phyloP scores from a whole-genome alignment of 2,888 invertebrate genomes.

The Bruchidius siliquastri region DNA sequence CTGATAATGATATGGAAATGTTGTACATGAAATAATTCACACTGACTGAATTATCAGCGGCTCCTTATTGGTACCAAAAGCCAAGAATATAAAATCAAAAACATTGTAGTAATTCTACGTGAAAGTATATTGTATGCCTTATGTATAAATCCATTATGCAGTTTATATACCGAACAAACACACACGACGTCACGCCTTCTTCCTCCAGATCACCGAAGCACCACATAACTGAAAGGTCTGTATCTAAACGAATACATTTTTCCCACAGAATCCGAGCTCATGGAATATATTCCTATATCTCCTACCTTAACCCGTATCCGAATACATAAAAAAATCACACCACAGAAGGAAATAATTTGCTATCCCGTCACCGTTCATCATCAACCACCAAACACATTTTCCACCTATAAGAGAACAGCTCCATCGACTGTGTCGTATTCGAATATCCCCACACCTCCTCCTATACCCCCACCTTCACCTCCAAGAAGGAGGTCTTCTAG shows the following conservation, averaged over 20 bases:
- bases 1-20: too few species aligned
- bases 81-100: too few species aligned
- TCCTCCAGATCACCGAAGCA: constrained; percentile 2
- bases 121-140: neutral
- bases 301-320: constrained; percentile 76
- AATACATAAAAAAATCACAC: constrained; percentile 58
- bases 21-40: too few species aligned
- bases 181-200: constrained; percentile 10
- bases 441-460: constrained; percentile 37
- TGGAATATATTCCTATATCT: constrained; percentile 79
- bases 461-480: constrained; percentile 61
- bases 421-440: constrained; percentile 51
- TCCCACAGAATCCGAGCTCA: constrained; percentile 66
- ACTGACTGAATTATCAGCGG: too few species aligned
- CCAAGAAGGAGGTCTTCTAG: constrained; percentile 73
- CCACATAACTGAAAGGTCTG: neutral
- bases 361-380: constrained; percentile 53
- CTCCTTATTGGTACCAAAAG: too few species aligned
- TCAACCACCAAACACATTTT: constrained; percentile 51
- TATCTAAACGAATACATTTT: constrained; percentile 4
- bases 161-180: neutral
- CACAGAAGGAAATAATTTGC: constrained; percentile 56
- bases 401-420: constrained; percentile 57
- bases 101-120: too few species aligned
- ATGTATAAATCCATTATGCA: neutral